Percentiles rank a stretch among this genome's conserved stretches.
phyloP scores from a whole-genome alignment of 2,113 vertebrate genomes.

The Dasyprocta punctata region DNA sequence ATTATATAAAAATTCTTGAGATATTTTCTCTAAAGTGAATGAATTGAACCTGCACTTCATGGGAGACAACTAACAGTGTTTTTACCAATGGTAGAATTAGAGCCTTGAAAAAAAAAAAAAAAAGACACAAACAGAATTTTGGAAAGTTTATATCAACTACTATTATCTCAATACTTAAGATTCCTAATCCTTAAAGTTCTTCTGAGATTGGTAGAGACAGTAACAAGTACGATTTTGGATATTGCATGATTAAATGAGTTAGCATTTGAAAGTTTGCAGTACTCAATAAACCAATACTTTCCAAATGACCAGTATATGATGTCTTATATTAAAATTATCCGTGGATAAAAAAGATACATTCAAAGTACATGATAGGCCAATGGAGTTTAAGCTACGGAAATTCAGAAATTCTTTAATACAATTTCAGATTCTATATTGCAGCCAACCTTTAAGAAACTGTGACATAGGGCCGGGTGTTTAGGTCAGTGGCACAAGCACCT shows the following conservation, averaged over 20 bases:
- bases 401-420: background rate
- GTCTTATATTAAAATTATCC: background rate
- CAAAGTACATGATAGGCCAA: background rate
- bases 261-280: background rate
- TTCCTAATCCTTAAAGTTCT: background rate
- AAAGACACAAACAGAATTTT: background rate
- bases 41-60: constrained; percentile 1
- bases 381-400: background rate
- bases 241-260: background rate
- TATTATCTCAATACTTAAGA: background rate
- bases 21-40: constrained; percentile 44
- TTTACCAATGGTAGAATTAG: background rate
- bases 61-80: background rate
- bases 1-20: constrained; percentile 1
- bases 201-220: background rate
- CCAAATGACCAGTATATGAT: background rate
- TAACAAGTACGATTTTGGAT: constrained; percentile 24
- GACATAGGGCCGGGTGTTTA: too few species aligned
- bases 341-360: background rate
- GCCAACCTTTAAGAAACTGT: constrained; percentile 24
- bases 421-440: background rate
- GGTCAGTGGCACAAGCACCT: too few species aligned
- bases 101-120: background rate
- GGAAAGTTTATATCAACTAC: background rate
- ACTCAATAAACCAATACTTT: background rate